Conservation (phyloP, 2,113 vertebrate species). For the Chionomys nivalis region DNA sequence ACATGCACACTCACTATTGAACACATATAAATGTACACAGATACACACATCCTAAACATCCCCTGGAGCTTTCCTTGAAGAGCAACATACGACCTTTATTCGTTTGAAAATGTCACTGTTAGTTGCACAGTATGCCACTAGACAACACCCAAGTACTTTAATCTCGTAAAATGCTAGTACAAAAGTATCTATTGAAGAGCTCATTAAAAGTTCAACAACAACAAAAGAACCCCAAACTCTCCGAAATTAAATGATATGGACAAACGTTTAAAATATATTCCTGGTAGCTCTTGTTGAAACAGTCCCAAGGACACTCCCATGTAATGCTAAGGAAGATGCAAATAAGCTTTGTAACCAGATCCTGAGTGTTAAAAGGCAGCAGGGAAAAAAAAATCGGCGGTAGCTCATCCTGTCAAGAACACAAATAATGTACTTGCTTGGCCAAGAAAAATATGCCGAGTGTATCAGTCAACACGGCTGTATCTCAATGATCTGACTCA, state of each 20-base stretch:
- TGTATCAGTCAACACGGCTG: conserved; percentile 70
- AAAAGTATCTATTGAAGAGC: not conserved
- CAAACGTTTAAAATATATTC: conserved; percentile 17
- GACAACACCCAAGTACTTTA: not conserved
- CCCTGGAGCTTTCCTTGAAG: not conserved
- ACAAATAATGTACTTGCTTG: conserved; percentile 38
- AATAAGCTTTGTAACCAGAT: conserved; percentile 46
- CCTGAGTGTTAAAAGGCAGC: not conserved
- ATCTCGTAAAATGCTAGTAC: not conserved
- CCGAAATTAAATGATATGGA: not conserved
- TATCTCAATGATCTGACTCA: conserved; percentile 67
- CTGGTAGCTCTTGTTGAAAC: not conserved
- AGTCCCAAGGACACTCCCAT: not conserved
- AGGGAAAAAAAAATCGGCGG: not conserved
- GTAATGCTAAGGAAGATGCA: conserved; percentile 30
- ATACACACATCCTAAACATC: not conserved
- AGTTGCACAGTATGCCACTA: not conserved
- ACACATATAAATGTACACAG: not conserved
- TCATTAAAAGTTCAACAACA: not conserved
- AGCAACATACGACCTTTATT: not conserved
- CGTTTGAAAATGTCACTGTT: conserved; percentile 13
- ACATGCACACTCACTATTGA: not conserved
- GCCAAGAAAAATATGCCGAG: conserved; percentile 58
- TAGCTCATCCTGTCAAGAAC: conserved; percentile 62
- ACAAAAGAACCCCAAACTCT: not conserved